phyloP scores from a whole-genome alignment of 2,113 vertebrate species.

The Circaetus gallicus region DNA sequence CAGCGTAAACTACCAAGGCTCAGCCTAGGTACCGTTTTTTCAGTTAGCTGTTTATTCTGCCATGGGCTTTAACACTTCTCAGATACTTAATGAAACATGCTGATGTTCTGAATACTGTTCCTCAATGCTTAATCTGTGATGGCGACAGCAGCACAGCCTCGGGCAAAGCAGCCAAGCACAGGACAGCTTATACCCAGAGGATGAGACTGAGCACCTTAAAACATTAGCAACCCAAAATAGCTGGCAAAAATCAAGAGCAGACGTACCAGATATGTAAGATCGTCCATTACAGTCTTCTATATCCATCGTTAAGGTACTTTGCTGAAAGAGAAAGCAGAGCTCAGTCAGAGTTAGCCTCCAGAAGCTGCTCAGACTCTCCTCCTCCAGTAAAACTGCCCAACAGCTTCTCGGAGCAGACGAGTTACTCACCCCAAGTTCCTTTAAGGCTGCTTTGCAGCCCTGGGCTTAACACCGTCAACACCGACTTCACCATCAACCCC shows the following conservation, averaged over 20 bases:
- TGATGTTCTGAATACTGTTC: background rate
- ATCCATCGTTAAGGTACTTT: constrained; percentile 87
- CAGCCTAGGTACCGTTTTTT: background rate
- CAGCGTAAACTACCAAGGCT: background rate
- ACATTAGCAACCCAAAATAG: background rate
- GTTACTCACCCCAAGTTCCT: background rate
- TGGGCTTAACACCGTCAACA: background rate
- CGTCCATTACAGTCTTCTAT: constrained; percentile 91
- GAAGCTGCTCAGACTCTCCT: background rate
- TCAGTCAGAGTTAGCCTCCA: constrained; percentile 2
- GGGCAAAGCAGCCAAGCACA: background rate
- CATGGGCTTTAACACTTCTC: background rate
- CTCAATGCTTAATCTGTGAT: background rate
- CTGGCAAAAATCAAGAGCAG: background rate
- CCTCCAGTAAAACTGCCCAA: background rate
- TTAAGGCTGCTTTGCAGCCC: background rate
- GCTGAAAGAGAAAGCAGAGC: constrained; percentile 71
- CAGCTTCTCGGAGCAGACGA: background rate
- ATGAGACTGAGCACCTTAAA: background rate
- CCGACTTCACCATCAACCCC: background rate
- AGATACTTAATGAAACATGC: accelerated
- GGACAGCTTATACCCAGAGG: background rate
- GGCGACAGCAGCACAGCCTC: background rate
- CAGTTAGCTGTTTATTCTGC: background rate
- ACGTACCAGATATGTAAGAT: constrained; percentile 87